Evolutionary conservation across 1,140 invertebrate species (phyloP), one percentile per base, ranked within the genome.

Genomic region (Psix sp.): DNA sequence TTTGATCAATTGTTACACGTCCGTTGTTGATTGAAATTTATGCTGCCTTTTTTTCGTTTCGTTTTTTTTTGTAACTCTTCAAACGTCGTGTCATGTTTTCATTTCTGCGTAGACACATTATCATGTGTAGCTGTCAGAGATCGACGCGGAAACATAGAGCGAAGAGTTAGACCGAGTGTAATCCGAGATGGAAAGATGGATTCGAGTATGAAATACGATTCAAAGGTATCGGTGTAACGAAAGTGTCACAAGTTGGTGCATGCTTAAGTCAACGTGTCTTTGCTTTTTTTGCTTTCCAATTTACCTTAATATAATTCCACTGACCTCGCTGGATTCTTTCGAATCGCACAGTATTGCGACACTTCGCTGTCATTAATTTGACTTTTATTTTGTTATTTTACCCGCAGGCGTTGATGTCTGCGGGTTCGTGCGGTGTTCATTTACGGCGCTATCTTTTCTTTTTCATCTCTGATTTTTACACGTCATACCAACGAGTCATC

Each of bases 141-240:
- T 51, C 51, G 16, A 49, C 36, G 45, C 38, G 52, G 33, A 70
- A 54, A 16, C 17, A 20, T 6, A 26, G 29, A 35, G 54, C 7
- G 15, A 36, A 51, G 54, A 60, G 40, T 60, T 11, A 48, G 18
- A 51, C 45, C 29, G 56, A 18, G 35, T 54, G 66, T 63, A 71
- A 71, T 21, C 29, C 21, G 66, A 70, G 36, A 49, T 26, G 1
- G 13, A 26, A 5, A 14, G 43, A 48, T 42, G 36, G 48, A 18
- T 29, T 13, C 16, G 15, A 15, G 17, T 62, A 56, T 71, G 57
- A 71, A 71, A 63, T 49, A 43, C 67, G 51, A 62, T 31, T 56
- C 67, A 62, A 20, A 54, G 36, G 57, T 63, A 63, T 71, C 67
- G 29, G 57, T 63, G 42, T 71, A 51, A 63, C 56, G 35, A 29